Evolutionary conservation across 2,113 vertebrate genomes (phyloP).

Genomic region (Colinus virginianus): DNA sequence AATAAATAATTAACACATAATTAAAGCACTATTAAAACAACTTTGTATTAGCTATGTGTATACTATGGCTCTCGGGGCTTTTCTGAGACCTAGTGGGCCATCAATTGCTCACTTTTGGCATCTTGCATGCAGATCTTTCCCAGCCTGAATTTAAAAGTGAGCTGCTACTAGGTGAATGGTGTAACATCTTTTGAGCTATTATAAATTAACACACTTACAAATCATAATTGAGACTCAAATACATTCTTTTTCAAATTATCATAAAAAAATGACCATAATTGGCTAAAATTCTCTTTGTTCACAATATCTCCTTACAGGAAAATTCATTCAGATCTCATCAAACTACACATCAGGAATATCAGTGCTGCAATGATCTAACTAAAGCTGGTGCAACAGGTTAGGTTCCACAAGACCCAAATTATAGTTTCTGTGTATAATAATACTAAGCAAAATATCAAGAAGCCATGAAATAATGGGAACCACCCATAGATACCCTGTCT

Average conservation of each 20-base stretch:
- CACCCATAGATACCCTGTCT: background rate
- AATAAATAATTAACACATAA: constrained; percentile 73
- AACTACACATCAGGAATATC: background rate
- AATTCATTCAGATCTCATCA: background rate
- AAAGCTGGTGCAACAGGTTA: background rate
- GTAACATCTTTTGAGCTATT: background rate
- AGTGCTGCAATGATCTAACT: background rate
- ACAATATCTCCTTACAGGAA: background rate
- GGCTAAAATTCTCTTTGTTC: background rate
- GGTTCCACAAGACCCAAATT: background rate
- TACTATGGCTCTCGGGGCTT: background rate
- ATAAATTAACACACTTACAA: background rate
- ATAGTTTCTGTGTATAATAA: background rate
- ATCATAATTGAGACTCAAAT: background rate
- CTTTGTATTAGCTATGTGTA: constrained; percentile 21
- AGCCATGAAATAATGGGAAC: background rate
- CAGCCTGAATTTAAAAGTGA: background rate
- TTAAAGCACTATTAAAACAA: constrained; percentile 75
- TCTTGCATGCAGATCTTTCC: background rate
- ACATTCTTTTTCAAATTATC: background rate
- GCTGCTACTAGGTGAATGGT: background rate
- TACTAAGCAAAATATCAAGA: background rate
- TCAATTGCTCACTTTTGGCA: background rate
- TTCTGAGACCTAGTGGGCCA: background rate
- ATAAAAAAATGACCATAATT: background rate